phyloP scores from a whole-genome alignment of 2,888 invertebrate genomes.

The Morpho helenor region DNA sequence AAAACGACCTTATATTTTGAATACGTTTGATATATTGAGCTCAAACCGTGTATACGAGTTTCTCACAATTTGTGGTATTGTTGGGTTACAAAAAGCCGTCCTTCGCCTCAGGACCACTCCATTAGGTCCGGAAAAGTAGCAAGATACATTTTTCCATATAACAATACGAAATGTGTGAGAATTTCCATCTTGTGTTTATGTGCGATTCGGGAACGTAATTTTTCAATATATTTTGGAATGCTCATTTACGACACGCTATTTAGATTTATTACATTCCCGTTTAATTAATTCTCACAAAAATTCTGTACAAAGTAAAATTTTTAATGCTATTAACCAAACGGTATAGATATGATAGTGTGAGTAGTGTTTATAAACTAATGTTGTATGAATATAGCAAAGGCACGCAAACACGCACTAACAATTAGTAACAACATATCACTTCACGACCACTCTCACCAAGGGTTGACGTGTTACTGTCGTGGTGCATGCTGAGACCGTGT shows the following conservation, averaged over 20 bases:
- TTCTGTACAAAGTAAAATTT: no score
- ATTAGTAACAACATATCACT: no score
- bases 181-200: conserved; percentile 37
- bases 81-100: conserved; percentile 55
- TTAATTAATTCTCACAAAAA: background rate
- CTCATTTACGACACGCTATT: conserved; percentile 3
- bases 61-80: conserved; percentile 52
- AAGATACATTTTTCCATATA: conserved; percentile 48
- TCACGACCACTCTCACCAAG: no score
- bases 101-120: conserved; percentile 40
- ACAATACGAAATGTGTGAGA: conserved; percentile 57
- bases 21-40: conserved; percentile 10
- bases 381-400: no score
- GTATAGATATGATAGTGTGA: no score
- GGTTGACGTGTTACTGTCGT: no score
- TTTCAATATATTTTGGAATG: conserved; percentile 4
- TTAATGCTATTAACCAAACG: no score
- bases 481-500: no score
- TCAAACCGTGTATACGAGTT: conserved; percentile 22
- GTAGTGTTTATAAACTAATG: no score
- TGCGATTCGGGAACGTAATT: background rate
- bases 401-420: no score
- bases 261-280: conserved; percentile 7
- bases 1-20: conserved; percentile 11
- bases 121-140: conserved; percentile 43